These are phyloP conservation scores for Dicrurus megarhynchus DNA, from an alignment of 2,113 vertebrate species.

Conservation along the genomic window DNA sequence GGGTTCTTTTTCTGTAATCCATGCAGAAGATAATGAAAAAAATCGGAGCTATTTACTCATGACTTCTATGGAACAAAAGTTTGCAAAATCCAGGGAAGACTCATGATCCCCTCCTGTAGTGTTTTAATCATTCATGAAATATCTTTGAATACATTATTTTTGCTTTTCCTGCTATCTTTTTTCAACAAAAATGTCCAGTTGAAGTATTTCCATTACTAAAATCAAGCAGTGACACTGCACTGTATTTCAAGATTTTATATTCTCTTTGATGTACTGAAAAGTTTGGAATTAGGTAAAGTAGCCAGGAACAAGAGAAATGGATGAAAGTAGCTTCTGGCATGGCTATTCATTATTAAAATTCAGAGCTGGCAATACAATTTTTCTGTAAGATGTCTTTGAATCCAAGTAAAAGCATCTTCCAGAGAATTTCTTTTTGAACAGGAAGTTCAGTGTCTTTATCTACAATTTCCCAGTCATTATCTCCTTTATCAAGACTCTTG, in stretches of 20 bases:
- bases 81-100: not conserved
- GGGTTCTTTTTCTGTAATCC: not conserved
- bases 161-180: not conserved
- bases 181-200: not conserved
- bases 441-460: not conserved
- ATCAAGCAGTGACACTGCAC: not conserved
- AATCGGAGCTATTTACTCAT: not conserved
- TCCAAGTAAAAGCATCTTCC: not conserved
- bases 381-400: not conserved
- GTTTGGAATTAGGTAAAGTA: not conserved
- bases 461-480: not conserved
- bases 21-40: not conserved
- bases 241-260: not conserved
- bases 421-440: not conserved
- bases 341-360: slow-evolving; percentile 14
- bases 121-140: not conserved
- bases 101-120: not conserved
- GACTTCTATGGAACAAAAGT: not conserved
- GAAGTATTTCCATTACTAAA: not conserved
- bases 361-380: not conserved
- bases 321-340: not conserved
- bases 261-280: not conserved
- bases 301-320: not conserved
- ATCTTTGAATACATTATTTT: not conserved
- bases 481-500: not conserved